Evolutionary conservation across 2,113 vertebrate species (phyloP).

Genomic region (Glaucidium brasilianum): DNA sequence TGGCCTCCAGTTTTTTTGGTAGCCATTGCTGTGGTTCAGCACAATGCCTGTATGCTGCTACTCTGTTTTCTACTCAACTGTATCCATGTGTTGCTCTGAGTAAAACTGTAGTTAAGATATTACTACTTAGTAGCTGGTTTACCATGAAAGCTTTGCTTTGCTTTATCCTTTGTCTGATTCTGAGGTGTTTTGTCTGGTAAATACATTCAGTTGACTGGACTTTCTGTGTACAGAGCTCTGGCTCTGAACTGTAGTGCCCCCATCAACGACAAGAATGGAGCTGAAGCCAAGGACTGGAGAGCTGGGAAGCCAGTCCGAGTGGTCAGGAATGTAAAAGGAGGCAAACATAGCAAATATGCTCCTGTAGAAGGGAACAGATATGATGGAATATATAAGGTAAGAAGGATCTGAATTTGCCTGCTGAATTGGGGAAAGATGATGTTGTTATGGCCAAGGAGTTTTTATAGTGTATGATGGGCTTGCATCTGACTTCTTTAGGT

Average conservation of each 20-base stretch:
- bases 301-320: conserved; percentile 92
- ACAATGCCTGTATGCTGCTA: neutral
- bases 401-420: rapidly evolving
- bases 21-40: neutral
- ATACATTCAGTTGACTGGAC: rapidly evolving
- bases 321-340: conserved; percentile 89
- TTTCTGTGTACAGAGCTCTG: conserved; percentile 79
- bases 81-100: neutral
- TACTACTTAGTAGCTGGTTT: neutral
- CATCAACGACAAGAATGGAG: conserved; percentile 87
- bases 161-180: neutral
- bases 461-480: rapidly evolving
- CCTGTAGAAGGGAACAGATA: conserved; percentile 94
- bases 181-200: neutral
- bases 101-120: neutral
- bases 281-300: conserved; percentile 91
- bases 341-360: conserved; percentile 91
- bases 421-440: neutral
- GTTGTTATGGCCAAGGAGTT: neutral
- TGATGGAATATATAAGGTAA: conserved; percentile 95
- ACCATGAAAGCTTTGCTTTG: neutral
- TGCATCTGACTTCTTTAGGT: conserved; percentile 69
- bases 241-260: conserved; percentile 91
- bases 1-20: neutral
- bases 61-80: neutral